These are phyloP conservation scores for Peribatodes rhomboidaria DNA, from an alignment of 2,888 invertebrate genomes.

Conservation along the genomic window DNA sequence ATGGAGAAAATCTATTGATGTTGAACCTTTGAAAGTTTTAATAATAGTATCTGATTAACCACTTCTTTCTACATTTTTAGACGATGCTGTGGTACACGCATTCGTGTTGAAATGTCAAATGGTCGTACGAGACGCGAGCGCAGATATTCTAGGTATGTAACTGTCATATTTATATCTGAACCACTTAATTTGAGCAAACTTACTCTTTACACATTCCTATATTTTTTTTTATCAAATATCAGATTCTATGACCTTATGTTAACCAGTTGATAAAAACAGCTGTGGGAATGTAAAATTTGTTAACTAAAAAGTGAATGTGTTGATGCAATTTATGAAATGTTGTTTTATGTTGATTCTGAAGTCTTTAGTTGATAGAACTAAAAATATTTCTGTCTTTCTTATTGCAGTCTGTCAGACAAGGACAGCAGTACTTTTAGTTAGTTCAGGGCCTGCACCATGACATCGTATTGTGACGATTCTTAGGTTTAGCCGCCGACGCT, in stretches of 20 bases:
- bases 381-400: background rate
- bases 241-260: conserved; percentile 2
- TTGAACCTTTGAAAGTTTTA: too few species aligned
- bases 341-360: conserved; percentile 11
- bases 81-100: conserved; percentile 95
- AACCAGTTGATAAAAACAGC: conserved; percentile 1
- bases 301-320: conserved; percentile 34
- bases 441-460: too few species aligned
- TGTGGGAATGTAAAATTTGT: background rate
- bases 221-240: conserved; percentile 28
- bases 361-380: conserved; percentile 10
- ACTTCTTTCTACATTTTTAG: conserved; percentile 83
- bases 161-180: conserved; percentile 1
- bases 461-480: too few species aligned
- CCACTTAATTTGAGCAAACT: conserved; percentile 20
- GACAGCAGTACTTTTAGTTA: conserved; percentile 7
- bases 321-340: conserved; percentile 30
- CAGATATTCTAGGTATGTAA: conserved; percentile 71
- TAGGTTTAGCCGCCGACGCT: too few species aligned
- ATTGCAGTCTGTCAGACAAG: background rate
- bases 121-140: conserved; percentile 92
- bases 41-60: too few species aligned
- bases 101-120: conserved; percentile 97
- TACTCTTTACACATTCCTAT: conserved; percentile 35
- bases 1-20: too few species aligned